These are phyloP conservation scores for Tragelaphus scriptus DNA, from an alignment of 2,113 vertebrate species.

Conservation along the genomic window DNA sequence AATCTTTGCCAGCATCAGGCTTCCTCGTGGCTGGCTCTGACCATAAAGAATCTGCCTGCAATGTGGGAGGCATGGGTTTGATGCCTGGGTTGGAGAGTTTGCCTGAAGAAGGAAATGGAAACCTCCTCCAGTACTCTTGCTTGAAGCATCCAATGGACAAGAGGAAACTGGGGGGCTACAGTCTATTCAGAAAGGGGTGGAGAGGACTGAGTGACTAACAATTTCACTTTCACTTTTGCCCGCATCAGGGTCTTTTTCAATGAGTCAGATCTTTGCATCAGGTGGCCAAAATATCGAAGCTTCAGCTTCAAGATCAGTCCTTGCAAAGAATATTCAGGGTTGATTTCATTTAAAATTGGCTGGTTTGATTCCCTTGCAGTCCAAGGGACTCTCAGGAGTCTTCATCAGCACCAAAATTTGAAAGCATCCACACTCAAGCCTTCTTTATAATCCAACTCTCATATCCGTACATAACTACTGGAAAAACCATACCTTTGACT, in stretches of 20 bases:
- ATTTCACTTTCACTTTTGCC: not conserved
- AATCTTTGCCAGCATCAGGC: not conserved
- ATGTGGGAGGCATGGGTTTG: not conserved
- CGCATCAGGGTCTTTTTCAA: not conserved
- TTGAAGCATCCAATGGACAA: not conserved
- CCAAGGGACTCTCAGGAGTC: not conserved
- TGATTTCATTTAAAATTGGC: not conserved
- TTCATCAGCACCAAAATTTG: not conserved
- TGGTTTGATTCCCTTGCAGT: not conserved
- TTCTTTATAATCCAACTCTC: not conserved
- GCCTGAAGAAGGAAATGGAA: not conserved
- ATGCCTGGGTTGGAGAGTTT: not conserved
- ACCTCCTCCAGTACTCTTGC: not conserved
- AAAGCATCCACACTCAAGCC: not conserved
- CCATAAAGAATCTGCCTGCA: not conserved
- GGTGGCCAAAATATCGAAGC: not conserved
- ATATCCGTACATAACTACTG: not conserved
- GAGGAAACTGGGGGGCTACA: not conserved
- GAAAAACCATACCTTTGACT: not conserved
- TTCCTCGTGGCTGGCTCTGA: fast-evolving
- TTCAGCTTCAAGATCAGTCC: not conserved
- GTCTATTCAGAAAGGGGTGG: not conserved
- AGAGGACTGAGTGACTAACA: not conserved
- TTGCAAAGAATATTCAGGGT: not conserved
- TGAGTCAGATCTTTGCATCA: not conserved